These are phyloP conservation scores for Heliconius ismenius DNA, from an alignment of 2,888 invertebrate species.

Conservation along the genomic window DNA sequence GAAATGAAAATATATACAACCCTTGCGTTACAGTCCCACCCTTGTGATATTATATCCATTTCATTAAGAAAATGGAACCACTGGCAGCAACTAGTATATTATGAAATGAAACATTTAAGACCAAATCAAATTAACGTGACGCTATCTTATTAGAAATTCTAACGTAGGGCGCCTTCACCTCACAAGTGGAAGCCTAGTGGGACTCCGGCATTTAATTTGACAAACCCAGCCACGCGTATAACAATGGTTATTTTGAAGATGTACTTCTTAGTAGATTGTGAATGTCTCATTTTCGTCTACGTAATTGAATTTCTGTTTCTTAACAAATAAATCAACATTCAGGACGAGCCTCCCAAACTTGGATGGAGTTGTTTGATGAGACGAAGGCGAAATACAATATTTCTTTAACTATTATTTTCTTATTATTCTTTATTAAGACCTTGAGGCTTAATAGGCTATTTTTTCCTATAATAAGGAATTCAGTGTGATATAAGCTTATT, in stretches of 20 bases:
- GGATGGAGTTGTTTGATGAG: conserved; percentile 45
- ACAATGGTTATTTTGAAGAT: conserved; percentile 21
- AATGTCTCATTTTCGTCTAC: conserved; percentile 29
- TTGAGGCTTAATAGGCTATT: neutral
- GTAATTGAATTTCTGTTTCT: conserved; percentile 38
- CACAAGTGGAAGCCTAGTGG: conserved; percentile 17
- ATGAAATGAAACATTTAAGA: neutral
- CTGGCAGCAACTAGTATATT: too few species aligned
- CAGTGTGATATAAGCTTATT: neutral
- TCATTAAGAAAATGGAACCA: too few species aligned
- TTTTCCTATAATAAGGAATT: neutral
- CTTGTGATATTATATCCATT: too few species aligned
- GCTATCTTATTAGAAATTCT: conserved; percentile 6
- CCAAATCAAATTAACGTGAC: conserved; percentile 1
- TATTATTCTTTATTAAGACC: neutral
- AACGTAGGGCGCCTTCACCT: neutral
- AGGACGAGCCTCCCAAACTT: conserved; percentile 41
- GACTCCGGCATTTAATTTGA: conserved; percentile 26
- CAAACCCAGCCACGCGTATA: conserved; percentile 16
- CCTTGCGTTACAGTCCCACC: neutral
- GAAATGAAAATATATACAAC: neutral
- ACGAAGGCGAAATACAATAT: conserved; percentile 30
- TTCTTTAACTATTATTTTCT: conserved; percentile 14
- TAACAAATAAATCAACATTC: conserved; percentile 36
- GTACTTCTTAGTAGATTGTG: conserved; percentile 12